Base-by-base conservation (phyloP, 1,140 invertebrate species). In the Centruroides sculpturatus region DNA sequence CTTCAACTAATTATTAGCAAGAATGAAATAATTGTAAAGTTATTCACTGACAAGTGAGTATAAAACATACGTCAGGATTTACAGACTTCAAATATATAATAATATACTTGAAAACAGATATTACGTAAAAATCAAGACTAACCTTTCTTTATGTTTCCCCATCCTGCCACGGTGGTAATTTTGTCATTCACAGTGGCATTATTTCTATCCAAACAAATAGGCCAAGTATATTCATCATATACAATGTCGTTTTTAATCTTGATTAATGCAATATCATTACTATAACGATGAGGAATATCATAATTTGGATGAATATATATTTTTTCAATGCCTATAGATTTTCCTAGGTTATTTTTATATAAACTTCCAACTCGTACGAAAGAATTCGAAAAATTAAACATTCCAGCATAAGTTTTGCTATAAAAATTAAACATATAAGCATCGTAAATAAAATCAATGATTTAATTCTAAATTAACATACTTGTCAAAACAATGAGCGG, bases 211-310 rank as follows among this genome's bases (percentile, higher is more conserved):
- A 92, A 73, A 74, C 89, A 92, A 9, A 83, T 83, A 8, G 87
- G 87, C 68, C 79, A 74, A 35, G 86, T 78, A 57, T 76, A 78
- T 41, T 79, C 75, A 2, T 80, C 81, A 82, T 86, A 91, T 51
- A 69, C 68, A 13, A 89, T 60, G 35, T 57, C 51, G 23, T 61
- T 59, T 35, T 12, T 8, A 6, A 64, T 36, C 34, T 61, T 59
- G 34, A 92, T 68, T 9, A 92, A 73, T 4, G 82, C 83, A 51
- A 85, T 78, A 70, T 86, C 84, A 67, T 86, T 77, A 48, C 72
- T 71, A 49, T 81, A 80, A 67, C 78, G 78, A 48, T 77, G 77
- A 67, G 83, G 87, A 67, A 76, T 13, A 4, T 66, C 66, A 46
- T 66, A 63, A 9, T 69, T 60, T 9, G 67, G 62, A 50, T 70